Percentiles rank a stretch among this genome's conserved stretches.
These are phyloP conservation scores for Murina feae DNA, from an alignment of 2,113 vertebrate genomes.

Conservation along the genomic window DNA sequence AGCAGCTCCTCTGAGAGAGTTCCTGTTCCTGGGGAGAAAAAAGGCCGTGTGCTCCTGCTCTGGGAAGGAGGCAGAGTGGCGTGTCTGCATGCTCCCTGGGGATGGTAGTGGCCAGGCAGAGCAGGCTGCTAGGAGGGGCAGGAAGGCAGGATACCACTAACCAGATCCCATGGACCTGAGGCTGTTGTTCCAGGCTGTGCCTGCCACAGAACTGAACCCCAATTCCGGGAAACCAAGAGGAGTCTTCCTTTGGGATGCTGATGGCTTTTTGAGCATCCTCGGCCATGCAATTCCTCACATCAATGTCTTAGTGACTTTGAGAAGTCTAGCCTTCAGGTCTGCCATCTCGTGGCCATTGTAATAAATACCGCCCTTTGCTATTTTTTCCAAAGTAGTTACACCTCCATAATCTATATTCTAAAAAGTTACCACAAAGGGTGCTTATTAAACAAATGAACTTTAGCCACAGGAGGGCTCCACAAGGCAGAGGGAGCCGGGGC, in stretches of 20 bases:
- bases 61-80: not conserved
- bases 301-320: not conserved
- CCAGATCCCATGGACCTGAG: not conserved
- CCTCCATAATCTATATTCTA: not conserved
- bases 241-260: not conserved
- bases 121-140: not conserved
- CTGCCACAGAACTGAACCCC: not conserved
- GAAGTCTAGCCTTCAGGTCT: constrained; percentile 56
- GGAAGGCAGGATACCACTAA: not conserved
- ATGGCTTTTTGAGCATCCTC: not conserved
- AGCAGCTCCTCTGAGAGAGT: not conserved
- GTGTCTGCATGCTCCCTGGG: not conserved
- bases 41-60: not conserved
- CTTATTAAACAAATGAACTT: not conserved
- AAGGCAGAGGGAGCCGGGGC: not conserved
- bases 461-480: not conserved
- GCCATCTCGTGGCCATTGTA: constrained; percentile 66
- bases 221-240: not conserved
- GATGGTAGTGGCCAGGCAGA: not conserved
- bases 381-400: not conserved
- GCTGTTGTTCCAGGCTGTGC: not conserved
- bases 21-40: not conserved
- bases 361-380: constrained; percentile 43
- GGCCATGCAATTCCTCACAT: not conserved
- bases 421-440: not conserved